Evolutionary conservation across 2,113 vertebrate genomes (phyloP).

Genomic region (Oncorhynchus clarkii): DNA sequence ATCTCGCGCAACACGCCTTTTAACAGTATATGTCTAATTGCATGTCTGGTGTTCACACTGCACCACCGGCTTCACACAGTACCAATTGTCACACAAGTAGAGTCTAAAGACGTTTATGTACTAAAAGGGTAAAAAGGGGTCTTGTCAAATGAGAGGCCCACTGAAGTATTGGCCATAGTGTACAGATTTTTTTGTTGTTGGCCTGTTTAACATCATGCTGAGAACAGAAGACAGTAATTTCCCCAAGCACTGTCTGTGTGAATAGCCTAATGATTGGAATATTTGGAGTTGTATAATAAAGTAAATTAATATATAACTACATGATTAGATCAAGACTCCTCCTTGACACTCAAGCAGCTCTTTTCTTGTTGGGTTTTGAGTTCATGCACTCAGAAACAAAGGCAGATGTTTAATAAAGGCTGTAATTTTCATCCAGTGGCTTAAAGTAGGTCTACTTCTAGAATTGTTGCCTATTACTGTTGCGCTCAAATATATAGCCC

Average conservation of each 20-base stretch:
- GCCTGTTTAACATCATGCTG: background rate
- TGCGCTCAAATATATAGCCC: too few species aligned
- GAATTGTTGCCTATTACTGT: too few species aligned
- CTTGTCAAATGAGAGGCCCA: background rate
- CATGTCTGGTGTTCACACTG: conserved; percentile 33
- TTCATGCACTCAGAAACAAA: too few species aligned
- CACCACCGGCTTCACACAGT: conserved; percentile 23
- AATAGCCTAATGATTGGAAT: too few species aligned
- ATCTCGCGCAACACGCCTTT: conserved; percentile 9
- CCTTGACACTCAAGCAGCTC: too few species aligned
- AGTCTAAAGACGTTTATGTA: background rate
- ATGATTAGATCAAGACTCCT: too few species aligned
- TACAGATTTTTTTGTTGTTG: background rate
- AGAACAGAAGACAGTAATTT: too few species aligned
- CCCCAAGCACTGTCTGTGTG: too few species aligned
- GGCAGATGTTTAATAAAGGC: too few species aligned
- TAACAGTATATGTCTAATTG: conserved; percentile 58
- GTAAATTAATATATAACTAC: too few species aligned
- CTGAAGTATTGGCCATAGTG: background rate
- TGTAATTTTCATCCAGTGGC: too few species aligned
- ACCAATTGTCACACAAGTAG: background rate
- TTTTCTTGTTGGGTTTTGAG: background rate
- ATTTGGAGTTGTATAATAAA: background rate
- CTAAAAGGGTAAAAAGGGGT: background rate
- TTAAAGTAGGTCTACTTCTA: too few species aligned